phyloP scores from a whole-genome alignment of 2,797 vertebrate species.

The Neosilurus hyrtlii region DNA sequence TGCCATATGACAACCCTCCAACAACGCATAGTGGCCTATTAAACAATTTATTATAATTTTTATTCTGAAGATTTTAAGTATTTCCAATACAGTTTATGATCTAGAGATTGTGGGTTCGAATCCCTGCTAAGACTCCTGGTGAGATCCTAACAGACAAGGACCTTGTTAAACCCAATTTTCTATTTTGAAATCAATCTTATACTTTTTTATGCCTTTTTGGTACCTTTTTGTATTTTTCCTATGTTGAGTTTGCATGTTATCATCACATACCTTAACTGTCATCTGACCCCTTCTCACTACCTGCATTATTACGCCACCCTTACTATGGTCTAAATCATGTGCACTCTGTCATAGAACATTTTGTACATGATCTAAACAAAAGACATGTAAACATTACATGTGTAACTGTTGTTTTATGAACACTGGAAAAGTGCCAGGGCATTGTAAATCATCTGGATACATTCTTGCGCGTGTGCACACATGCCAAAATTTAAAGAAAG shows the following conservation, averaged over 20 bases:
- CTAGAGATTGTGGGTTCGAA: too few relatives aligned
- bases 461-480: not conserved
- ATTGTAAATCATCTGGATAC: not conserved
- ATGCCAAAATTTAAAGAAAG: not conserved
- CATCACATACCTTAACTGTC: too few relatives aligned
- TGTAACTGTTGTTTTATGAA: not conserved
- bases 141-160: too few relatives aligned
- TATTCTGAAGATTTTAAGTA: not conserved
- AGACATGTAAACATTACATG: not conserved
- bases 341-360: not conserved
- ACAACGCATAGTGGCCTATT: too few relatives aligned
- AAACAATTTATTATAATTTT: not conserved
- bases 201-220: not conserved
- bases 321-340: not conserved
- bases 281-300: too few relatives aligned
- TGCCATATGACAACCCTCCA: not conserved
- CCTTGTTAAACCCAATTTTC: not conserved
- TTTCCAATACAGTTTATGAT: not conserved
- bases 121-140: too few relatives aligned
- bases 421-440: not conserved
- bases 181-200: not conserved
- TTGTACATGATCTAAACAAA: not conserved
- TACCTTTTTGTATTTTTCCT: too few relatives aligned
- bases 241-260: too few relatives aligned
- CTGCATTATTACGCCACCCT: not conserved